These are phyloP conservation scores for Antechinus flavipes DNA, from an alignment of 2,113 vertebrate genomes.

Conservation along the genomic window DNA sequence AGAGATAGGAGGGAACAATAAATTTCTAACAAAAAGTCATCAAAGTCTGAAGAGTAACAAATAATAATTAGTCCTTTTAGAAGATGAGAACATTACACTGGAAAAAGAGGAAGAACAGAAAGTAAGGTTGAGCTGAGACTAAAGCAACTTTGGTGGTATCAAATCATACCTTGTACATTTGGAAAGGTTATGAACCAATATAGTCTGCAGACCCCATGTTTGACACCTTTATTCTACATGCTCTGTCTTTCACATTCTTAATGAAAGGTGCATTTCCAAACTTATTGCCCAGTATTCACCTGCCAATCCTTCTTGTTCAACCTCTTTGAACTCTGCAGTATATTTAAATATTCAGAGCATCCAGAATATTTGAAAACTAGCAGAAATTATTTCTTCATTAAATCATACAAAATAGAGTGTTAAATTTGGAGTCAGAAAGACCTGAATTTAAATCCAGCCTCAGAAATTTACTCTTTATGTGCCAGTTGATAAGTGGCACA, in stretches of 20 bases:
- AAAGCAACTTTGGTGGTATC: neutral
- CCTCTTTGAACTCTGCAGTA: neutral
- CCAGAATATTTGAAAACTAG: slow-evolving; percentile 8
- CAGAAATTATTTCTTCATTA: slow-evolving; percentile 54
- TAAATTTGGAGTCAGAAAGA: neutral
- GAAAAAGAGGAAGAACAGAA: neutral
- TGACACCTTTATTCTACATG: neutral
- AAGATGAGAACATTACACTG: accelerated
- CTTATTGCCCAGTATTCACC: neutral
- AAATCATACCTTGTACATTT: neutral
- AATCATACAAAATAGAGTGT: neutral
- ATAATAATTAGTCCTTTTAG: neutral
- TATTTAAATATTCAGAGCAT: no score
- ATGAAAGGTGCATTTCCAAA: neutral
- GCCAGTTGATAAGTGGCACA: neutral
- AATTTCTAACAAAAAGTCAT: slow-evolving; percentile 24
- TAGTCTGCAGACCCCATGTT: neutral
- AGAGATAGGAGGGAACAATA: slow-evolving; percentile 39
- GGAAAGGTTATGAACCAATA: neutral
- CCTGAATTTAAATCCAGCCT: neutral
- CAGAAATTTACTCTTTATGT: neutral
- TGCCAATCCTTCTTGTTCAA: neutral
- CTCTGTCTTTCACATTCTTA: neutral
- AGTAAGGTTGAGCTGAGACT: neutral
- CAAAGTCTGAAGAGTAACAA: neutral